Base-by-base conservation (phyloP, 2,888 invertebrate species). In the Luffia ferchaultella region DNA sequence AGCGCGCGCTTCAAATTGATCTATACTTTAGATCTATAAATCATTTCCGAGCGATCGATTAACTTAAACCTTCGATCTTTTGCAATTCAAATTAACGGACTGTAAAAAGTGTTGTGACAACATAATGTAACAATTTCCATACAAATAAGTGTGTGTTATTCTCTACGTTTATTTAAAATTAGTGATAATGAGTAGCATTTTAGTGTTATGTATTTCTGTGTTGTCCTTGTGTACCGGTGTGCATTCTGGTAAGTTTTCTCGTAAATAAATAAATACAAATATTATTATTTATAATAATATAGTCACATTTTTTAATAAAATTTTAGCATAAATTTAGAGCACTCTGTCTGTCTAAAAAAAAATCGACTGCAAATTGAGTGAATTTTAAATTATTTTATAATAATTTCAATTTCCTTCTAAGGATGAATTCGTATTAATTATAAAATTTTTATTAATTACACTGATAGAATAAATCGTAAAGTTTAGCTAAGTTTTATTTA, bases 1-100 rank as follows among this genome's bases (percentile, higher is more conserved):
- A 66, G 69, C 59, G 60, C 60, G 62, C 62, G 57, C 53, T 55
- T 54, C 55, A 52, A 62, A 62, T 60, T 53, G 71, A 72, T 71
- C 63, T 58, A 69, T 65, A 65, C 63, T 63, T 30, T 30, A 30
- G 30, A 7, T 30, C 5, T 12, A 12, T n/a, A n/a, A n/a, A n/a
- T n/a, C n/a, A n/a, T n/a, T n/a, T 12, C 5, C 30, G 5, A 12
- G 12, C 30, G 12, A 30, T 30, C 30, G 30, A 30, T 7, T 30
- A 30, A 30, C 30, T 30, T 30, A 12, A 30, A 12, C 12, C 12
- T 7, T 30, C 30, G 30, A 30, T 30, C 30, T 30, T 30, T 30
- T 30, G 30, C 3, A 30, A 3, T 30, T 30, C 30, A 30, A n/a
- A n/a, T 30, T 30, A 30, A 30, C 30, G 30, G n/a, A n/a, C n/a